Evolutionary conservation across 2,888 invertebrate species (phyloP).

Genomic region (Pollenia griseotomentosa): DNA sequence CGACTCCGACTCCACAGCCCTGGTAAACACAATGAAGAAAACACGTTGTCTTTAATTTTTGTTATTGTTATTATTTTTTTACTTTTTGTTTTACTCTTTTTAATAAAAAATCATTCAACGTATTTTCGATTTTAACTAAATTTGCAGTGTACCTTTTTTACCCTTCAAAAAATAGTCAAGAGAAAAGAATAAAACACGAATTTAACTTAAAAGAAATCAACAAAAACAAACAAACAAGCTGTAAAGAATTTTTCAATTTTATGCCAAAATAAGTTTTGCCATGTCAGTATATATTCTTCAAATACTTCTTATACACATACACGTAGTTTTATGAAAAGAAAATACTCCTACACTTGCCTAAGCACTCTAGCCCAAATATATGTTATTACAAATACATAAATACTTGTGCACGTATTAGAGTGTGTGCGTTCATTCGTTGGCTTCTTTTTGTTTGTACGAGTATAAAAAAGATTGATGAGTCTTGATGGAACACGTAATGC

Average conservation of each 20-base stretch:
- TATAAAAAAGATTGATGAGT: conserved; percentile 72
- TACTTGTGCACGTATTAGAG: conserved; percentile 12
- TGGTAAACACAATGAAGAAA: conserved; percentile 58
- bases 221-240: conserved; percentile 67
- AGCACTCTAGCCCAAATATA: neutral
- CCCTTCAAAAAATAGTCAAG: conserved; percentile 15
- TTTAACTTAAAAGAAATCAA: conserved; percentile 20
- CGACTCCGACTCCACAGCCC: too few species aligned
- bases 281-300: conserved; percentile 78
- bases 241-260: conserved; percentile 83
- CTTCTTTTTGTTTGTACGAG: neutral
- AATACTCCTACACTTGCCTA: conserved; percentile 27
- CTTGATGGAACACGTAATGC: conserved; percentile 72
- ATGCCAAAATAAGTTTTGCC: conserved; percentile 82
- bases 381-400: neutral
- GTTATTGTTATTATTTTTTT: neutral
- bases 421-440: neutral
- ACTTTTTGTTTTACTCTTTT: conserved; percentile 2
- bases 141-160: conserved; percentile 43
- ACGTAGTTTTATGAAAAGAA: neutral
- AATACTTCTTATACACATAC: conserved; percentile 40
- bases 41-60: conserved; percentile 56
- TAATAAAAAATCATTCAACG: conserved; percentile 31
- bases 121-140: conserved; percentile 50
- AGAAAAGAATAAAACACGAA: conserved; percentile 8